phyloP scores from a whole-genome alignment of 2,888 invertebrate genomes.

The Andrena haemorrhoa region DNA sequence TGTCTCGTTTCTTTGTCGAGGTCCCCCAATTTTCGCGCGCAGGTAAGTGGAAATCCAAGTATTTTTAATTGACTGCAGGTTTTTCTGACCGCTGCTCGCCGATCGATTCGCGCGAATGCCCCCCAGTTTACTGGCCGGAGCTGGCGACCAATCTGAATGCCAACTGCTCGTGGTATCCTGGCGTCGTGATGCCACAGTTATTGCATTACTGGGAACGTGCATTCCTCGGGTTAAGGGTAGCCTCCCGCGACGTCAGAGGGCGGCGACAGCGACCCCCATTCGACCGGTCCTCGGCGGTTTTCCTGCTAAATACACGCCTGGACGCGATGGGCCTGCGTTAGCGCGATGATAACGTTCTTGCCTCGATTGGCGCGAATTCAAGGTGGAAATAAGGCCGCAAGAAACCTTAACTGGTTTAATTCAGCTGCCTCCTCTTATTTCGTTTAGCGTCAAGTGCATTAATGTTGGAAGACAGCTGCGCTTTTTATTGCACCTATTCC shows the following conservation, averaged over 20 bases:
- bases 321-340: neutral
- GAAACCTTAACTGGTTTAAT: neutral
- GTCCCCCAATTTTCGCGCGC: neutral
- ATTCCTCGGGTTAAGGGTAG: conserved; percentile 67
- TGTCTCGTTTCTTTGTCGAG: too few relatives aligned
- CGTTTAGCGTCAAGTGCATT: neutral
- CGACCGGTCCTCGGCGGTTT: conserved; percentile 59
- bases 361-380: neutral
- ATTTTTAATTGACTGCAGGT: conserved; percentile 38
- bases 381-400: neutral
- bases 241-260: conserved; percentile 54
- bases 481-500: neutral
- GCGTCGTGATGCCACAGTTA: conserved; percentile 73
- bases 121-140: conserved; percentile 51
- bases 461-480: too few relatives aligned
- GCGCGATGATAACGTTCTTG: conserved; percentile 40
- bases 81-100: conserved; percentile 28
- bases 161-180: conserved; percentile 71
- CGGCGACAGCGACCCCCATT: conserved; percentile 53
- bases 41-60: conserved; percentile 37
- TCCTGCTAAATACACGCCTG: conserved; percentile 60
- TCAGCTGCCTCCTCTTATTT: neutral
- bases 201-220: conserved; percentile 74
- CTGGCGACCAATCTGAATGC: conserved; percentile 71
- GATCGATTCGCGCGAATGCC: conserved; percentile 57